Percentiles rank a stretch among this genome's conserved stretches.
These are phyloP conservation scores for Syngnathus acus DNA, from an alignment of 2,797 vertebrate species.

Conservation along the genomic window DNA sequence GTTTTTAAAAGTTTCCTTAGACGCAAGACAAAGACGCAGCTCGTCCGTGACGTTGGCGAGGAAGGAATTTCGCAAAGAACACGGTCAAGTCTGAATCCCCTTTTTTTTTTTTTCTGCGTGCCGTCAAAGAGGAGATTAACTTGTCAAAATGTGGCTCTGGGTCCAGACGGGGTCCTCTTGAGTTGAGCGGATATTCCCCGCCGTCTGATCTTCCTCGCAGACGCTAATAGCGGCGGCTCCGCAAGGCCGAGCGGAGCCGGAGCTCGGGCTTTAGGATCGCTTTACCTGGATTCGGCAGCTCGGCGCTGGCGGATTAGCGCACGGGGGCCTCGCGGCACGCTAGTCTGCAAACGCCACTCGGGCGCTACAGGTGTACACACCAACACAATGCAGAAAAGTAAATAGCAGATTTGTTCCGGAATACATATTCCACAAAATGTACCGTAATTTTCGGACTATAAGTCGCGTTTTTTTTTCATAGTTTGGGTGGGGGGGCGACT, in stretches of 20 bases:
- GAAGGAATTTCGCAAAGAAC: constrained; percentile 51
- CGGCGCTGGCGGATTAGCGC: constrained; percentile 12
- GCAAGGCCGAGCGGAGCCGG: constrained; percentile 57
- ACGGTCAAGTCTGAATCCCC: constrained; percentile 57
- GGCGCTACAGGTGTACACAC: background rate
- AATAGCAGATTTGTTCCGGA: no score
- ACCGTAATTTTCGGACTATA: no score
- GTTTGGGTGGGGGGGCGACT: no score
- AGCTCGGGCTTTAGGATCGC: constrained; percentile 73
- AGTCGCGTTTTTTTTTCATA: no score
- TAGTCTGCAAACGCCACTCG: background rate
- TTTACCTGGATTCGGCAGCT: constrained; percentile 65
- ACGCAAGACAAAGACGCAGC: background rate
- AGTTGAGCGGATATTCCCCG: constrained; percentile 69
- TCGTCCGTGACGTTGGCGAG: constrained; percentile 8
- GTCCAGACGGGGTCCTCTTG: constrained; percentile 70
- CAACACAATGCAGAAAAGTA: background rate
- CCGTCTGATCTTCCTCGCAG: constrained; percentile 65
- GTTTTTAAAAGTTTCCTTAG: background rate
- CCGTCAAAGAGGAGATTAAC: constrained; percentile 72
- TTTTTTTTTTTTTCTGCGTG: constrained; percentile 35
- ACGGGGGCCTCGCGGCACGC: background rate
- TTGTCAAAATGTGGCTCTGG: constrained; percentile 73
- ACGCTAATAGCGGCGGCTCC: constrained; percentile 62
- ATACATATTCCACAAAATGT: no score